A percentile compares a stretch with the other conserved stretches of the same genome.
These are phyloP conservation scores for Neosalanx taihuensis DNA, from an alignment of 2,797 vertebrate genomes.

Conservation along the genomic window DNA sequence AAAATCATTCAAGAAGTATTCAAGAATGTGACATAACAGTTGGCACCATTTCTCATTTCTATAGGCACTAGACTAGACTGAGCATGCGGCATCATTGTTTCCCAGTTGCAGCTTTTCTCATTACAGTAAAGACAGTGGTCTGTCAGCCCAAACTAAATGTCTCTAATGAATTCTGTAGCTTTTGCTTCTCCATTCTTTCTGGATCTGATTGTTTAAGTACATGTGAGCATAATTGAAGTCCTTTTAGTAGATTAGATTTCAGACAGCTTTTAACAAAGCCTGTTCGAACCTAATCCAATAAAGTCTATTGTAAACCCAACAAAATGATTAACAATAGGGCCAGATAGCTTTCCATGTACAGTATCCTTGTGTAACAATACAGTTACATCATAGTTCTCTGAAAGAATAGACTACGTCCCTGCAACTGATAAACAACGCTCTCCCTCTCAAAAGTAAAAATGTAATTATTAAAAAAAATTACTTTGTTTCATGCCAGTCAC, in stretches of 20 bases:
- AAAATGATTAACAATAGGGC: slow-evolving; percentile 59
- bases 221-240: slow-evolving; percentile 66
- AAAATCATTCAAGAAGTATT: background rate
- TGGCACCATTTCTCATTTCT: slow-evolving; percentile 9
- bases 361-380: slow-evolving; percentile 37
- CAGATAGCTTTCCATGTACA: background rate
- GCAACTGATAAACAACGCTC: background rate
- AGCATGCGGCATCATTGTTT: slow-evolving; percentile 17
- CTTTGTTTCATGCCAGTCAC: background rate
- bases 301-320: slow-evolving; percentile 55
- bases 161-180: slow-evolving; percentile 51
- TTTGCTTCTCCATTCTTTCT: slow-evolving; percentile 51
- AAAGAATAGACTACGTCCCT: background rate
- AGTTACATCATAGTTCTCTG: slow-evolving; percentile 21
- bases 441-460: background rate
- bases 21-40: slow-evolving; percentile 9
- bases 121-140: slow-evolving; percentile 52
- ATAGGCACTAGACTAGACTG: slow-evolving; percentile 10
- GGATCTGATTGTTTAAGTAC: slow-evolving; percentile 69
- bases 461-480: background rate
- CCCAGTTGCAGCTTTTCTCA: slow-evolving; percentile 53
- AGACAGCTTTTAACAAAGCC: slow-evolving; percentile 70
- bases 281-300: slow-evolving; percentile 70
- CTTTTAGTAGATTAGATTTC: slow-evolving; percentile 72
- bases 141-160: slow-evolving; percentile 59